Evolutionary conservation across 2,888 invertebrate genomes (phyloP), one percentile per base, ranked within the genome.

Genomic region (Dasysyrphus tricinctus): DNA sequence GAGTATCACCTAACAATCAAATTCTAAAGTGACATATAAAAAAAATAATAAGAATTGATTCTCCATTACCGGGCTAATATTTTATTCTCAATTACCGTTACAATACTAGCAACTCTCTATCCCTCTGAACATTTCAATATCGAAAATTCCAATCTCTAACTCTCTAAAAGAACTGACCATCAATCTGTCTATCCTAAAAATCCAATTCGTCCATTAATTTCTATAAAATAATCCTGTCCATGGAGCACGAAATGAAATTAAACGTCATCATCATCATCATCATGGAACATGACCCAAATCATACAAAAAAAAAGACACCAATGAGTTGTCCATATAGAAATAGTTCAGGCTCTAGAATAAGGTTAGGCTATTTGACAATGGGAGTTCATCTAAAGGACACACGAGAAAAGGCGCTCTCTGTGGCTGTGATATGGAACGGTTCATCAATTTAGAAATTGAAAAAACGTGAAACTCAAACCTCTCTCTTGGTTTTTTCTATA

Each of bases 171-270:
- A 44, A 54, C 44, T 65, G 56, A 75, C 29, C 80, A 80, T 80
- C 76, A 67, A 84, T 80, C 84, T 73, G 44, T 39, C 73, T 19
- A 75, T 80, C 83, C 56, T 73, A 44, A 72, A 47, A 78, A 75
- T 79, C 67, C 82, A 75, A 86, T 82, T 79, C 75, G 24, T 56
- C 75, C 86, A 86, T 86, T 82, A 78, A 86, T 86, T 79, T 82
- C 47, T 74, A 16, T 32, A 80, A 70, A 80, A 72, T 67, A 75
- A 75, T 82, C 67, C 86, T 37, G 59, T 24, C 61, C 44, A 16
- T 39, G 34, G 57, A 59, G 72, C 70, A 70, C 72, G 72, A 82
- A 82, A 61, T 78, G 74, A 82, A 86, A 86, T 82, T 81, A 86
- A 82, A 79, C 82, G 81, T 82, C 81, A 86, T 78, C 86, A 82